These are phyloP conservation scores for Drosophila hawaiiensis DNA, from an alignment of 2,888 invertebrate genomes.

Conservation along the genomic window DNA sequence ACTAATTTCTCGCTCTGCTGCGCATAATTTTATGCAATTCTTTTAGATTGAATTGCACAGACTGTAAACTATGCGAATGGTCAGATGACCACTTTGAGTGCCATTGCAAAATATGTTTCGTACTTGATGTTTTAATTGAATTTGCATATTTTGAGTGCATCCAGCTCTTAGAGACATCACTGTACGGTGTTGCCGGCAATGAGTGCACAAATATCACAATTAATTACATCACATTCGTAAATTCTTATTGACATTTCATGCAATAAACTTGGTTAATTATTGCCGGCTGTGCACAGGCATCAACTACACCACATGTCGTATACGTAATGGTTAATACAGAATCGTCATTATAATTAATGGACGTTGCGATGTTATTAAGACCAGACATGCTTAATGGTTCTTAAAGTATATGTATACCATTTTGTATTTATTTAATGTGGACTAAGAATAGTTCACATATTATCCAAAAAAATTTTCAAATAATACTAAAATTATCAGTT, in stretches of 20 bases:
- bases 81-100: conserved; percentile 1
- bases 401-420: background rate
- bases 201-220: conserved; percentile 5
- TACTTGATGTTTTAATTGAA: conserved; percentile 26
- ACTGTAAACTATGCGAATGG: conserved; percentile 7
- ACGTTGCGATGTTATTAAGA: background rate
- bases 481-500: background rate
- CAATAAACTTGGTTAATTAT: conserved; percentile 37
- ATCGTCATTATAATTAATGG: conserved; percentile 17
- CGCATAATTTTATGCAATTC: conserved; percentile 78
- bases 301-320: conserved; percentile 25
- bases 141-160: conserved; percentile 13
- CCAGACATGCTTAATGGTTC: background rate
- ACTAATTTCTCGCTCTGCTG: conserved; percentile 75
- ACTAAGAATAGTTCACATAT: background rate
- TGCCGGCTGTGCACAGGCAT: conserved; percentile 15
- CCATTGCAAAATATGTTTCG: background rate
- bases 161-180: background rate
- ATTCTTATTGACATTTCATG: conserved; percentile 22
- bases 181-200: background rate
- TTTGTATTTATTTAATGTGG: background rate
- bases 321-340: conserved; percentile 7
- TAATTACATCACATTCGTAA: conserved; percentile 13
- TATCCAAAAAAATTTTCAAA: background rate
- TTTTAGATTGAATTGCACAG: conserved; percentile 56